These are phyloP conservation scores for Timema podura DNA, from an alignment of 2,888 invertebrate species.

Conservation along the genomic window DNA sequence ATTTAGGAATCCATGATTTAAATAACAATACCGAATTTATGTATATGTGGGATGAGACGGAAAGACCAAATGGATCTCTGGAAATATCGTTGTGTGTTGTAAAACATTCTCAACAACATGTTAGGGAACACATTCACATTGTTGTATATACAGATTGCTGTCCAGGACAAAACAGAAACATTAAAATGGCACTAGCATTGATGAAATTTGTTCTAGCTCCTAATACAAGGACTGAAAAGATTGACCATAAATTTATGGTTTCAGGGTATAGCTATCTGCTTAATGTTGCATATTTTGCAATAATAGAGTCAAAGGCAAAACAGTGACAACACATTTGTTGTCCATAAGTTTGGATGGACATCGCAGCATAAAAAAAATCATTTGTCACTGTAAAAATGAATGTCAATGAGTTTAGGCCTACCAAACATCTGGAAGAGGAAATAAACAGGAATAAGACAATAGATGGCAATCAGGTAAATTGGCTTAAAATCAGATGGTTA, in stretches of 20 bases:
- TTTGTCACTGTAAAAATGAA: not conserved
- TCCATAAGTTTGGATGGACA: not conserved
- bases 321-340: too few relatives aligned
- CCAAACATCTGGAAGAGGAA: not conserved
- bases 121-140: not conserved
- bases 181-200: too few relatives aligned
- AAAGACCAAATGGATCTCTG: not conserved
- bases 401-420: not conserved
- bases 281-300: too few relatives aligned
- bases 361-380: not conserved
- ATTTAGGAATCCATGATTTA: not conserved
- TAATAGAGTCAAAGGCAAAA: too few relatives aligned
- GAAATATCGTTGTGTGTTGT: not conserved
- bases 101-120: not conserved
- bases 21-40: not conserved
- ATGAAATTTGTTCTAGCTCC: too few relatives aligned
- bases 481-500: too few relatives aligned
- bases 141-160: too few relatives aligned
- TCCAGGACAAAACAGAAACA: too few relatives aligned
- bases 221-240: too few relatives aligned
- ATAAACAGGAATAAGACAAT: not conserved
- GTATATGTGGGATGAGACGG: constrained; percentile 13
- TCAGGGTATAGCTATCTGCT: too few relatives aligned
- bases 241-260: too few relatives aligned
- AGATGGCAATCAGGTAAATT: not conserved